A percentile compares a stretch with the other conserved stretches of the same genome.
phyloP scores from a whole-genome alignment of 2,113 vertebrate genomes.

The Oryzias javanicus region DNA sequence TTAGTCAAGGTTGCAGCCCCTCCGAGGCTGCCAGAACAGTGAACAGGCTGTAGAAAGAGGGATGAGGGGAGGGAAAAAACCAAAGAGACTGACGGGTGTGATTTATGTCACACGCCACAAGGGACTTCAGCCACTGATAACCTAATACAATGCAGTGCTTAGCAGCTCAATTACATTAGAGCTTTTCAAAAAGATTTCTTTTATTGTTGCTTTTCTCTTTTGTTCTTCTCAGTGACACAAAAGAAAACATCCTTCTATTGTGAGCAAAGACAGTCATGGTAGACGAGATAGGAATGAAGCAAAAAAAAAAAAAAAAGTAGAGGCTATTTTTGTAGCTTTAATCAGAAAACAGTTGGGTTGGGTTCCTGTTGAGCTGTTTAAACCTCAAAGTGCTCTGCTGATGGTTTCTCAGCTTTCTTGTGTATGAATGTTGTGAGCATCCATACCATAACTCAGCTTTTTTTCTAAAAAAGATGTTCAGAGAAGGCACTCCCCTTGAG shows the following conservation, averaged over 20 bases:
- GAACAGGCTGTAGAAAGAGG: conserved; percentile 44
- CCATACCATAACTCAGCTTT: conserved; percentile 34
- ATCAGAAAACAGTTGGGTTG: conserved; percentile 5
- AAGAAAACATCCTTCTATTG: conserved; percentile 42
- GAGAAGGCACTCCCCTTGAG: too few species aligned
- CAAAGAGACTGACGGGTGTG: conserved; percentile 61
- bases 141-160: conserved; percentile 72
- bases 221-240: conserved; percentile 47
- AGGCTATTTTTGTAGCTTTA: conserved; percentile 2
- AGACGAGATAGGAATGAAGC: conserved; percentile 16
- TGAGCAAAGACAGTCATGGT: conserved; percentile 31
- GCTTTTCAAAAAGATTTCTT: conserved; percentile 56
- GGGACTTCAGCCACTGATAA: conserved; percentile 76
- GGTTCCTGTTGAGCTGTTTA: too few species aligned
- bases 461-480: conserved; percentile 8
- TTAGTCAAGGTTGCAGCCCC: conserved; percentile 53
- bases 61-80: neutral
- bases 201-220: conserved; percentile 55
- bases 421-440: conserved; percentile 26
- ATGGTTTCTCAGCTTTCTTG: conserved; percentile 30
- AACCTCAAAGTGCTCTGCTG: conserved; percentile 12
- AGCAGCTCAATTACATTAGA: conserved; percentile 74
- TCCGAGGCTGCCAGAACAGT: conserved; percentile 48
- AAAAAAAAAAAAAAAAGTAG: conserved; percentile 14
- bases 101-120: conserved; percentile 73